Evolutionary conservation across 1,140 invertebrate genomes (phyloP), one percentile per base, ranked within the genome.

Genomic region (Zaprionus vittiger): DNA sequence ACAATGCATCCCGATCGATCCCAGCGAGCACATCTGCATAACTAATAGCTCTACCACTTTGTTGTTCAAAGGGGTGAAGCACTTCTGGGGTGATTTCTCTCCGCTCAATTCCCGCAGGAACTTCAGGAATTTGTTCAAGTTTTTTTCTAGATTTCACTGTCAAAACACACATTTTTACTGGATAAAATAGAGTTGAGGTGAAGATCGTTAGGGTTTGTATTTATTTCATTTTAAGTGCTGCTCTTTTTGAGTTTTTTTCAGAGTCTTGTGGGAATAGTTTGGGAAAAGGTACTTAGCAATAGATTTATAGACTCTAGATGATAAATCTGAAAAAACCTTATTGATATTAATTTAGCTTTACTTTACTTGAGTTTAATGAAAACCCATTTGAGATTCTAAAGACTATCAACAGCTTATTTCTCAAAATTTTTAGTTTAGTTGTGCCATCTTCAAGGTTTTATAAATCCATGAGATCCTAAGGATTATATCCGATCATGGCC

Each of bases 161-260:
- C 84, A 87, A 78, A 87, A 87, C 79, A 87, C n/a, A 81, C 70
- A 89, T 89, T 79, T 61, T 41, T 69, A 69, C 56, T 84, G 77
- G 55, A 70, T 77, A 66, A 52, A 70, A 37, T 70, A 41, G 54
- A 31, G 6, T 26, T n/a, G 38, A 20, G 47, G 5, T 9, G 17
- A 83, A 82, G 9, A 69, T 73, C 26, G 74, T 79, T 80, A 37
- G 28, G 41, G 20, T 38, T 12, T 12, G 4, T 26, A 38, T 76
- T 57, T 44, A 47, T 49, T 41, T 17, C 17, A 4, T 12, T 7
- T 62, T 20, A 55, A 62, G 12, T 49, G 38, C 6, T 59, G 24
- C 22, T 17, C n/a, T 17, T 12, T 14, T 62, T 28, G 31, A 11
- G 11, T 47, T 55, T 73, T 64, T 55, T 44, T 12, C 7, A 6